Conservation (phyloP, 1,140 invertebrate genomes). For the Drosophila jambulina region DNA sequence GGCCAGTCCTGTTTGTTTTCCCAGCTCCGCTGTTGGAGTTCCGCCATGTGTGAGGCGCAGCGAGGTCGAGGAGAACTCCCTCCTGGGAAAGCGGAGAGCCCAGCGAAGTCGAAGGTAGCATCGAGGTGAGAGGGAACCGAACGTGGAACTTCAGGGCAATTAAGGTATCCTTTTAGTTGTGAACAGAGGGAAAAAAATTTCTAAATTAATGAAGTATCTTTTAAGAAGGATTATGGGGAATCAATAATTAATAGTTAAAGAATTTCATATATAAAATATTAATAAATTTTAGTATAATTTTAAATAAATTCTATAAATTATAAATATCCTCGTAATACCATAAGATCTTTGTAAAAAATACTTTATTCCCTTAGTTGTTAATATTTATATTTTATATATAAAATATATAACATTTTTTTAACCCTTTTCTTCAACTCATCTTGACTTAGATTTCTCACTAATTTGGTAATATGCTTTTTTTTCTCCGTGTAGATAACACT, state of each 20-base stretch:
- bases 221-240: too few relatives aligned
- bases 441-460: not conserved
- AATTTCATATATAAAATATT: too few relatives aligned
- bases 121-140: slow-evolving; percentile 34
- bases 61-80: slow-evolving; percentile 53
- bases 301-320: not conserved
- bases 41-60: slow-evolving; percentile 24
- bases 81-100: slow-evolving; percentile 51
- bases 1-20: slow-evolving; percentile 55
- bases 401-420: not conserved
- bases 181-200: not conserved
- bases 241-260: too few relatives aligned
- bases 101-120: slow-evolving; percentile 62
- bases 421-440: not conserved
- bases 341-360: not conserved
- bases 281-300: too few relatives aligned
- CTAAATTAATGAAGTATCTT: not conserved
- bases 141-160: slow-evolving; percentile 2
- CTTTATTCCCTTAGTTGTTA: not conserved
- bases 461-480: not conserved
- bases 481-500: slow-evolving; percentile 15
- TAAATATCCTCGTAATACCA: not conserved
- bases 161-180: not conserved
- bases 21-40: slow-evolving; percentile 45
- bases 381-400: not conserved